phyloP scores from a whole-genome alignment of 2,888 invertebrate species.

The Entomobrya proxima region DNA sequence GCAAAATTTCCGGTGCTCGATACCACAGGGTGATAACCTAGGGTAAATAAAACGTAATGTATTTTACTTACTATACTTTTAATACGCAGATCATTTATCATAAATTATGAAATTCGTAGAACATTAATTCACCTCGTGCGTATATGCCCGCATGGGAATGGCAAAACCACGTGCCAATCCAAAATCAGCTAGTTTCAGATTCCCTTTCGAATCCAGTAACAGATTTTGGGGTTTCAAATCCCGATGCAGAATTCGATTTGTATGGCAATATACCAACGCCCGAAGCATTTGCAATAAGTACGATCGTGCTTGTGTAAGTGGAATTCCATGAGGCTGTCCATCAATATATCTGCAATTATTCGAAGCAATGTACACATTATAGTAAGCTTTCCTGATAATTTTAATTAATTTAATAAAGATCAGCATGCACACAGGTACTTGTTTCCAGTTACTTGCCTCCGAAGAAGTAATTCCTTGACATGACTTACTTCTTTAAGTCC shows the following conservation, averaged over 20 bases:
- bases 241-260: conserved; percentile 91
- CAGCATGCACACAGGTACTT: neutral
- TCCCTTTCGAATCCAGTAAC: conserved; percentile 89
- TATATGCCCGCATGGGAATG: conserved; percentile 94
- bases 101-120: too few relatives aligned
- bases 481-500: conserved; percentile 87
- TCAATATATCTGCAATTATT: conserved; percentile 74
- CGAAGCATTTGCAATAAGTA: conserved; percentile 89
- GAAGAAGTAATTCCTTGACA: conserved; percentile 31
- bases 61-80: too few relatives aligned
- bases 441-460: neutral
- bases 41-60: neutral
- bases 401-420: too few relatives aligned
- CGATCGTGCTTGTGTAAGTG: conserved; percentile 75
- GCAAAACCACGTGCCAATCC: conserved; percentile 95
- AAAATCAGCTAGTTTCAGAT: conserved; percentile 97
- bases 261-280: conserved; percentile 93
- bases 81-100: too few relatives aligned
- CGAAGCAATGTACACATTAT: too few relatives aligned
- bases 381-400: too few relatives aligned
- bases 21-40: conserved; percentile 95
- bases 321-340: conserved; percentile 72
- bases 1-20: conserved; percentile 94
- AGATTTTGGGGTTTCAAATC: conserved; percentile 98
- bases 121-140: conserved; percentile 87